phyloP scores from a whole-genome alignment of 2,113 vertebrate genomes.

The Seriola rivoliana region DNA sequence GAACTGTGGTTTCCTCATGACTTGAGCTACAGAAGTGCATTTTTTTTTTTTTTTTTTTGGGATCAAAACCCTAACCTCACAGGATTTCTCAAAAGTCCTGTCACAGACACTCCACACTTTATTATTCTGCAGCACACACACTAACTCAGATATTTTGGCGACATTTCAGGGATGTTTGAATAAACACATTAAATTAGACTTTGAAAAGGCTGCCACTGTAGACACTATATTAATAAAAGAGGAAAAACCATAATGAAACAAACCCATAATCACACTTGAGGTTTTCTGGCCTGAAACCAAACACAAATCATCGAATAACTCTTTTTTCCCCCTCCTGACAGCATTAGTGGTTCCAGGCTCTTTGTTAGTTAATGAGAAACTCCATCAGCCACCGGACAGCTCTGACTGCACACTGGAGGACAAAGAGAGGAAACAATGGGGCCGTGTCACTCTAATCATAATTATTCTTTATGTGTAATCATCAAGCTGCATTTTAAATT shows the following conservation, averaged over 20 bases:
- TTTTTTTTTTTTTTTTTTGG: too few relatives aligned
- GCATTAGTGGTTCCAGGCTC: background rate
- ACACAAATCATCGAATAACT: slow-evolving; percentile 20
- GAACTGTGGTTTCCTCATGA: too few relatives aligned
- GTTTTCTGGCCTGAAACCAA: background rate
- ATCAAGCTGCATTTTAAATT: slow-evolving; percentile 14
- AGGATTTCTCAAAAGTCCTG: too few relatives aligned
- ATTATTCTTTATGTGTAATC: slow-evolving; percentile 18
- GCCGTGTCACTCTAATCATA: background rate
- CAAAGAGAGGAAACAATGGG: slow-evolving; percentile 11
- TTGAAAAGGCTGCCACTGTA: background rate
- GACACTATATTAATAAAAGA: background rate
- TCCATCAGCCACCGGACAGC: background rate
- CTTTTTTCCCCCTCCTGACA: background rate
- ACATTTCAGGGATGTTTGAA: background rate
- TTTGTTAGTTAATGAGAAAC: slow-evolving; percentile 36
- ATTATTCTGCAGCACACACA: too few relatives aligned
- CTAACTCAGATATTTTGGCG: too few relatives aligned
- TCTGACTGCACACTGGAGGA: background rate
- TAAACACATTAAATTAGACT: background rate
- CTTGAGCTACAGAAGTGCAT: too few relatives aligned
- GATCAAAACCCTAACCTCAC: too few relatives aligned
- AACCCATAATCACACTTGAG: background rate
- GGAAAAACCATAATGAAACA: background rate
- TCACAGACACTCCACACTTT: too few relatives aligned